Conservation (phyloP, 2,797 vertebrate genomes). For the Bradypodion pumilum region DNA sequence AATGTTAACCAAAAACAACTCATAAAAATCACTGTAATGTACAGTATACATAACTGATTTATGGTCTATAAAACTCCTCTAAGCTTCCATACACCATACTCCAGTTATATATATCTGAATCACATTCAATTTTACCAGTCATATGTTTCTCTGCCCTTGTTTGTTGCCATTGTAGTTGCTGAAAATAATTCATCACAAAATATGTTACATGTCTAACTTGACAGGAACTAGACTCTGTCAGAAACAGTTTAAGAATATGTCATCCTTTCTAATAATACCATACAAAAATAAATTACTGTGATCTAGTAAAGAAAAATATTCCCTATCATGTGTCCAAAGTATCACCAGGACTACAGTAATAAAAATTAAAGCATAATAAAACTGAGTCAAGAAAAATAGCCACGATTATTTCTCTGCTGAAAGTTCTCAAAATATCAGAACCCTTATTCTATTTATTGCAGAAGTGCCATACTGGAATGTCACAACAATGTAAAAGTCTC, state of each 20-base stretch:
- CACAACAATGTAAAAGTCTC: no score
- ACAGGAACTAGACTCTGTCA: constrained; percentile 10
- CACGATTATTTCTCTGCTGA: background rate
- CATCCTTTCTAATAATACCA: constrained; percentile 42
- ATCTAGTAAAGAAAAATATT: constrained; percentile 56
- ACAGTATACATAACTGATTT: background rate
- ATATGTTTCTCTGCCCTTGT: constrained; percentile 33
- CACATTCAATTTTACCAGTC: constrained; percentile 12
- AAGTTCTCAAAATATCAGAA: background rate
- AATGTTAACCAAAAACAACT: fast-evolving
- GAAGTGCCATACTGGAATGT: background rate
- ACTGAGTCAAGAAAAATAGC: background rate
- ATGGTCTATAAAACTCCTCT: background rate
- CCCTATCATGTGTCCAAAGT: constrained; percentile 13
- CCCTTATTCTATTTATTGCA: background rate
- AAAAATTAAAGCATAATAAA: background rate
- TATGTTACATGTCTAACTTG: constrained; percentile 52
- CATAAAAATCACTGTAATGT: background rate
- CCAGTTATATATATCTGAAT: background rate
- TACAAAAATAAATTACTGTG: constrained; percentile 85
- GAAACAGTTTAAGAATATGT: constrained; percentile 39
- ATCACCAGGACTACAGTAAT: background rate
- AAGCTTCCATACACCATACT: constrained; percentile 1
- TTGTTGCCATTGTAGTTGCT: background rate
- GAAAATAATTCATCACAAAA: constrained; percentile 39